Conservation (phyloP, 2,113 vertebrate species). For the Monopterus albus region DNA sequence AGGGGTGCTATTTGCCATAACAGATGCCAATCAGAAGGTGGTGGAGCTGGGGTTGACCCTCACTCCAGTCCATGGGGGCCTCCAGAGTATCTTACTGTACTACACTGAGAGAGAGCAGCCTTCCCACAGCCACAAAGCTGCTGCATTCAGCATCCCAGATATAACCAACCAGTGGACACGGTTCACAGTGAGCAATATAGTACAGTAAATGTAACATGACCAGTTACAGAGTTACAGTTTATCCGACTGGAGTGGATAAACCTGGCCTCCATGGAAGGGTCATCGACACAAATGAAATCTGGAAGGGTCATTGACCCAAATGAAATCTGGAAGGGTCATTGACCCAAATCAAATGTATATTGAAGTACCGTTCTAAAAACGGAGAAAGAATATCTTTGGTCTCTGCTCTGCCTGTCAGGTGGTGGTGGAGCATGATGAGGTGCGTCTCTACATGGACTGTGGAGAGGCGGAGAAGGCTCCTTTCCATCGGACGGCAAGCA, state of each 20-base stretch:
- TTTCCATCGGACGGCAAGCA: constrained; percentile 80
- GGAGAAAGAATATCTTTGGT: too few relatives aligned
- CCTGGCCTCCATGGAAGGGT: too few relatives aligned
- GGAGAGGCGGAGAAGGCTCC: constrained; percentile 85
- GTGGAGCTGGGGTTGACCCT: constrained; percentile 92
- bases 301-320: too few relatives aligned
- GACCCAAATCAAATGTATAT: too few relatives aligned
- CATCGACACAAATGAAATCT: too few relatives aligned
- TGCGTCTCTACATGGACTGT: constrained; percentile 90
- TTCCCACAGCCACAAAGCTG: constrained; percentile 85
- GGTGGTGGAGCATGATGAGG: constrained; percentile 83
- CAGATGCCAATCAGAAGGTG: constrained; percentile 89
- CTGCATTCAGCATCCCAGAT: constrained; percentile 88
- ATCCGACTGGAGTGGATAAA: background rate
- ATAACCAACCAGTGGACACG: constrained; percentile 93
- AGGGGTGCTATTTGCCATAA: constrained; percentile 92
- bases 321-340: too few relatives aligned
- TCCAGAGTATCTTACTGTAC: constrained; percentile 89
- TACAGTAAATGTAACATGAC: background rate
- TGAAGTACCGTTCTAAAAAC: too few relatives aligned
- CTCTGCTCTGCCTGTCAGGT: constrained; percentile 59
- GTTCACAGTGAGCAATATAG: constrained; percentile 77
- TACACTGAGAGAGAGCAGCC: constrained; percentile 86
- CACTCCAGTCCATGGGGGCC: constrained; percentile 83
- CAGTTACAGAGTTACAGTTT: too few relatives aligned